Evolutionary conservation across 1,140 invertebrate genomes (phyloP).

Genomic region (Diorhabda elongata): DNA sequence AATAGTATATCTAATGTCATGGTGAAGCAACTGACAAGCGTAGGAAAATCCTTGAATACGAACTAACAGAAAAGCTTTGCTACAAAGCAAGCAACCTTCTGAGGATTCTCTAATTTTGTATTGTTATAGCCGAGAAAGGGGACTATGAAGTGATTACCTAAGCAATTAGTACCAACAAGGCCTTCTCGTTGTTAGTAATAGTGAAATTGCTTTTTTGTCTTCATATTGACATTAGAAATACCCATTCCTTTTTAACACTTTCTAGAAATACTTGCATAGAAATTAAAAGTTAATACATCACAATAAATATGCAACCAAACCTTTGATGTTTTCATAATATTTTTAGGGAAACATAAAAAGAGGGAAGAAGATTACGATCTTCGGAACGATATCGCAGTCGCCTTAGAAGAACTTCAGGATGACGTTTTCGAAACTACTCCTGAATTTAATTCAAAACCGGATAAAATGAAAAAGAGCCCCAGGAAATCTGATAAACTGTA

Average conservation of each 20-base stretch:
- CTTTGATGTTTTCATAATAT: not conserved
- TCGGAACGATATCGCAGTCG: constrained; percentile 41
- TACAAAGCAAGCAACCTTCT: too few relatives aligned
- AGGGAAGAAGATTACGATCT: constrained; percentile 43
- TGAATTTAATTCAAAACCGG: constrained; percentile 30
- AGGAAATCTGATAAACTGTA: constrained; percentile 42
- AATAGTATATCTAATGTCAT: too few relatives aligned
- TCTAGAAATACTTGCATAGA: not conserved
- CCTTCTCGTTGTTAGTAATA: not conserved
- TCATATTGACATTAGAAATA: not conserved
- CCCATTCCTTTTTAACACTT: not conserved
- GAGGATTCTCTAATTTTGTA: too few relatives aligned
- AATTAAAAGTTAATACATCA: too few relatives aligned
- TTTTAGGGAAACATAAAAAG: constrained; percentile 37
- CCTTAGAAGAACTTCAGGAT: constrained; percentile 46
- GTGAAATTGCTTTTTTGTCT: not conserved
- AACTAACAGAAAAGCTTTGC: too few relatives aligned
- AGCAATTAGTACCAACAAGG: too few relatives aligned
- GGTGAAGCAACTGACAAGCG: too few relatives aligned
- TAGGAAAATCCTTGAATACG: too few relatives aligned
- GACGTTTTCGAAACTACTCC: constrained; percentile 44
- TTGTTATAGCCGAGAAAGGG: too few relatives aligned
- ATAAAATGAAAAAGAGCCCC: constrained; percentile 41
- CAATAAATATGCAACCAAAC: too few relatives aligned
- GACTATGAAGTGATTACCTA: too few relatives aligned